These are phyloP conservation scores for Lymantria monacha DNA, from an alignment of 2,888 invertebrate genomes.

Conservation along the genomic window DNA sequence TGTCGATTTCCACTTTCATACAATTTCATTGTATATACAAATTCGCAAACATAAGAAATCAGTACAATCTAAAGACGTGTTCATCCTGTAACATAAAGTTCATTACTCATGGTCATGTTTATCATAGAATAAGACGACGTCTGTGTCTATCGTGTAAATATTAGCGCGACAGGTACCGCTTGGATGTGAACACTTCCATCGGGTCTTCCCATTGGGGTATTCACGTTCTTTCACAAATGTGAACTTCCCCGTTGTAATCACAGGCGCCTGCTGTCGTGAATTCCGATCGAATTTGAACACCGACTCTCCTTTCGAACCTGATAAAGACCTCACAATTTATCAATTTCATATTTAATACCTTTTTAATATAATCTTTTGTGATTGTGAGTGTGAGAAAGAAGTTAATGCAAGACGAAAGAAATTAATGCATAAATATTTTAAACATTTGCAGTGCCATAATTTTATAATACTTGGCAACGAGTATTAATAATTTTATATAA, in stretches of 20 bases:
- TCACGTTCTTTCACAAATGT: conserved; percentile 51
- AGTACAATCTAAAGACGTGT: neutral
- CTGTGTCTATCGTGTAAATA: conserved; percentile 53
- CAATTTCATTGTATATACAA: no score
- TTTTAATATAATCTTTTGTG: no score
- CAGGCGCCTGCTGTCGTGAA: conserved; percentile 41
- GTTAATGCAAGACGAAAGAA: no score
- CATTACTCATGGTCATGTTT: conserved; percentile 46
- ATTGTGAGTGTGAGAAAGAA: no score
- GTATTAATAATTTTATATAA: neutral
- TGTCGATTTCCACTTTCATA: no score
- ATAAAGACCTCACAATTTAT: conserved; percentile 27
- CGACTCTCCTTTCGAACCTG: conserved; percentile 36
- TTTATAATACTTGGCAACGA: neutral
- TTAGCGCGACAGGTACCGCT: conserved; percentile 50
- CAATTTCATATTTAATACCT: conserved; percentile 9
- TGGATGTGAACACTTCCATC: conserved; percentile 52
- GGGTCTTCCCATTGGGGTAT: conserved; percentile 49
- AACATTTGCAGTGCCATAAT: neutral
- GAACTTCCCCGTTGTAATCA: conserved; percentile 51
- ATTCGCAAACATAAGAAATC: no score
- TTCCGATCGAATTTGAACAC: conserved; percentile 49
- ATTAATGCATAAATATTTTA: neutral
- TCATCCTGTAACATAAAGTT: neutral
- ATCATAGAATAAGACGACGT: conserved; percentile 55